Evolutionary conservation across 2,113 vertebrate genomes (phyloP), one percentile per base, ranked within the genome.

Genomic region (Vombatus ursinus): DNA sequence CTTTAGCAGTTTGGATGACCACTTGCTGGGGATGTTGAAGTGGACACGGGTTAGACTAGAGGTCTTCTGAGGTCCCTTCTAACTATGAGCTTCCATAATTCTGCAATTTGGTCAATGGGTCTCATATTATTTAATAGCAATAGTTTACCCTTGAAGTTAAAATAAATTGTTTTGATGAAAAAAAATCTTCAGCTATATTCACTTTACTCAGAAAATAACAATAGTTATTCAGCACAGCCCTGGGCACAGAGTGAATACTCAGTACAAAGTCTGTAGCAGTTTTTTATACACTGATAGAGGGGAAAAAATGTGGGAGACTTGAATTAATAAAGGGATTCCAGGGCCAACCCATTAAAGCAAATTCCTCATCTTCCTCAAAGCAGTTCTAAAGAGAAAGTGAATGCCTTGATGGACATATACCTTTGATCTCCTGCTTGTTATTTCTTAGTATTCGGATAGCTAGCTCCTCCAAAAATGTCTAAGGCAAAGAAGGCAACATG

Each of bases 281-380:
- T 90, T 95, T 49, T 91, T 47, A 68, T 89, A 44, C 19, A 22
- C 25, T 89, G 16, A 47, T 52, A 3, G 51, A 54, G 92, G 91
- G 19, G 53, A 48, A 93, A 52, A 4, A 5, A 12, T 11, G 22
- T 3, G 19, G 95, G 50, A 0, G 3, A 51, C 93, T 92, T 94
- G 44, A 68, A 92, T 92, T 95, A 93, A 91, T 92, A 51, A 95
- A 94, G 50, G 93, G 95, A 95, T 61, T 92, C 31, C 53, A 92
- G 68, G 91, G 26, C n/a, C 5, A 53, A 16, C 3, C 12, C 31
- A 44, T 23, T 52, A 50, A 93, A 51, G 49, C 31, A 14, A 89
- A 23, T 31, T 26, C 91, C 84, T 93, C 92, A 26, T 94, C 95
- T 95, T 51, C 68, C 52, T 51, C n/a, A 44, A 52, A 52, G 51